These are phyloP conservation scores for Leptoclinus maculatus DNA, from an alignment of 2,797 vertebrate genomes.

Conservation along the genomic window DNA sequence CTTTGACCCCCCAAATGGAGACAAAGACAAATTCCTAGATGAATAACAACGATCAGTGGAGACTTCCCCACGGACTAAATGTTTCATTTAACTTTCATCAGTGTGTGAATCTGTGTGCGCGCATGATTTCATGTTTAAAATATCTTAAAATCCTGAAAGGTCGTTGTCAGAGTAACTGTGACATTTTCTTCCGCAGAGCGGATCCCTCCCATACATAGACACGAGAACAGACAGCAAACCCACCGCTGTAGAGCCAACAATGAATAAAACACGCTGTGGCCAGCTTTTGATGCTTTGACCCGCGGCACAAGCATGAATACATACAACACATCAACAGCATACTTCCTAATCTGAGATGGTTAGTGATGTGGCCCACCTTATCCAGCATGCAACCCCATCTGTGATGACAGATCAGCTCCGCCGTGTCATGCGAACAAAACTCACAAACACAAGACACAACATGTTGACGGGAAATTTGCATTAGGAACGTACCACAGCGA, in stretches of 20 bases:
- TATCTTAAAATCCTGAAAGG: conserved; percentile 58
- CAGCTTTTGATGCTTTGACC: conserved; percentile 76
- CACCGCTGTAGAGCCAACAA: conserved; percentile 48
- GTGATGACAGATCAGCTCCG: conserved; percentile 82
- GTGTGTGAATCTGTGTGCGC: conserved; percentile 12
- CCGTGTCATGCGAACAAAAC: conserved; percentile 82
- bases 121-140: conserved; percentile 66
- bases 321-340: conserved; percentile 77
- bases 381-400: conserved; percentile 78
- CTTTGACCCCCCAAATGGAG: conserved; percentile 32
- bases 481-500: conserved; percentile 76
- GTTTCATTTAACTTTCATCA: conserved; percentile 55
- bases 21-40: conserved; percentile 33
- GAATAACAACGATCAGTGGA: conserved; percentile 54
- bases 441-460: conserved; percentile 68
- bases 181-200: conserved; percentile 53
- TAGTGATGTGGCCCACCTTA: conserved; percentile 72
- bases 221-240: conserved; percentile 33
- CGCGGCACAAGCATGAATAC: conserved; percentile 78
- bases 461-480: conserved; percentile 80
- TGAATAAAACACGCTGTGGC: conserved; percentile 71
- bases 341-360: conserved; percentile 76
- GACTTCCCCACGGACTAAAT: conserved; percentile 28
- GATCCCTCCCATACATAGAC: conserved; percentile 43
- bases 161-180: conserved; percentile 65